Percentiles rank a stretch among this genome's conserved stretches.
phyloP scores from a whole-genome alignment of 2,797 vertebrate species.

The Falco biarmicus region DNA sequence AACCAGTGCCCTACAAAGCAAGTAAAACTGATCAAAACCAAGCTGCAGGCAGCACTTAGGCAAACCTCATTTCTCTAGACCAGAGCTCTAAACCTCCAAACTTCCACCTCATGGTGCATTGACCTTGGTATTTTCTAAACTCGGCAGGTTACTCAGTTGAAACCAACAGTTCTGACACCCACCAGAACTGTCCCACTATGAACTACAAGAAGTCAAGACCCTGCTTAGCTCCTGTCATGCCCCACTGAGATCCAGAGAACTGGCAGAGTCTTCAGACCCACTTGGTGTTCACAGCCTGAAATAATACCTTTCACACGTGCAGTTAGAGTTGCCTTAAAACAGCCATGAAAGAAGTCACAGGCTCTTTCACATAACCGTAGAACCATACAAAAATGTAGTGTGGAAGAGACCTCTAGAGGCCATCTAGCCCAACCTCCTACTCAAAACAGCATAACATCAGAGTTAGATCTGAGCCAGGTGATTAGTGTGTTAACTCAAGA shows the following conservation, averaged over 20 bases:
- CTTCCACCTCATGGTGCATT: not conserved
- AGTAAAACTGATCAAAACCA: not conserved
- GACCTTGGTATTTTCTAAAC: not conserved
- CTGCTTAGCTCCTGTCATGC: not conserved
- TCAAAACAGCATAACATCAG: not conserved
- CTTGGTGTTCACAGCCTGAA: not conserved
- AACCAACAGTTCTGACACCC: not conserved
- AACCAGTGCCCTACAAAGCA: not conserved
- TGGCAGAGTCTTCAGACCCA: not conserved
- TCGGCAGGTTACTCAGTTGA: not conserved
- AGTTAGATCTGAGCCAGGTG: not conserved
- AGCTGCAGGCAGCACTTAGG: not conserved
- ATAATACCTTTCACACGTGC: not conserved
- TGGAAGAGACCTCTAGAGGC: conserved; percentile 55
- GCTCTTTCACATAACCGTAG: not conserved
- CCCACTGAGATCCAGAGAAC: not conserved
- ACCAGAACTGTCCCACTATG: not conserved
- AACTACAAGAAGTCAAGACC: not conserved
- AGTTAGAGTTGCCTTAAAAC: not conserved
- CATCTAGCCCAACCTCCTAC: not conserved
- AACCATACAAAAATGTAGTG: not conserved
- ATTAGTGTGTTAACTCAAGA: not conserved
- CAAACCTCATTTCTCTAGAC: not conserved
- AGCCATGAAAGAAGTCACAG: not conserved
- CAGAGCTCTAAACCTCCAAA: not conserved